Percentiles rank a stretch among this genome's conserved stretches.
Evolutionary conservation across 2,888 invertebrate genomes (phyloP).

Genomic region (Cyclophora punctaria): DNA sequence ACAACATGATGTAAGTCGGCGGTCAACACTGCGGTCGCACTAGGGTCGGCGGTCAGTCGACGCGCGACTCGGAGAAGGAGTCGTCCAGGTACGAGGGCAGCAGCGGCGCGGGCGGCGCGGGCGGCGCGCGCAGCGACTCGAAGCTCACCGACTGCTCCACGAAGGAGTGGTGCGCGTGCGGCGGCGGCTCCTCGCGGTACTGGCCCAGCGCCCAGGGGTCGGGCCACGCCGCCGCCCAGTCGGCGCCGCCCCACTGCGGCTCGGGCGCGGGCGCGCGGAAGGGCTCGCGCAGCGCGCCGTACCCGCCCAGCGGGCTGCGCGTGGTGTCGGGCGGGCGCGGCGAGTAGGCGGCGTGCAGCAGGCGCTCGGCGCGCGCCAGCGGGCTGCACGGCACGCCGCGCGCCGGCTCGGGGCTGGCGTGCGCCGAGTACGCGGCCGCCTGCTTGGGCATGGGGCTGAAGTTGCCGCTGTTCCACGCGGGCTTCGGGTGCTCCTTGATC

Average conservation of each 20-base stretch:
- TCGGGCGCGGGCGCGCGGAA: constrained; percentile 31
- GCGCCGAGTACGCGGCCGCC: constrained; percentile 63
- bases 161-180: constrained; percentile 52
- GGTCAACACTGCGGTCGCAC: constrained; percentile 14
- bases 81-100: constrained; percentile 56
- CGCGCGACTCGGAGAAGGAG: constrained; percentile 56
- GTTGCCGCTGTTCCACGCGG: constrained; percentile 64
- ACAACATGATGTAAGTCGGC: constrained; percentile 25
- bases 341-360: constrained; percentile 44
- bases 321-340: constrained; percentile 37
- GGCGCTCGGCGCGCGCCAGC: constrained; percentile 48
- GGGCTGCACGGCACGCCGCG: constrained; percentile 12
- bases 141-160: constrained; percentile 57
- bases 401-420: constrained; percentile 56
- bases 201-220: constrained; percentile 62
- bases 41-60: constrained; percentile 46
- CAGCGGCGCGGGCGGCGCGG: constrained; percentile 29
- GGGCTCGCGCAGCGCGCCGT: constrained; percentile 8
- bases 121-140: constrained; percentile 49
- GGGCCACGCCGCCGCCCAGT: constrained; percentile 15
- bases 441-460: constrained; percentile 69
- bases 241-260: background rate
- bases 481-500: constrained; percentile 61
- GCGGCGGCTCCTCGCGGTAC: constrained; percentile 60
- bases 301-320: too few species aligned